Base-by-base conservation (phyloP, 2,888 invertebrate species). In the Ennomos quercinarius region DNA sequence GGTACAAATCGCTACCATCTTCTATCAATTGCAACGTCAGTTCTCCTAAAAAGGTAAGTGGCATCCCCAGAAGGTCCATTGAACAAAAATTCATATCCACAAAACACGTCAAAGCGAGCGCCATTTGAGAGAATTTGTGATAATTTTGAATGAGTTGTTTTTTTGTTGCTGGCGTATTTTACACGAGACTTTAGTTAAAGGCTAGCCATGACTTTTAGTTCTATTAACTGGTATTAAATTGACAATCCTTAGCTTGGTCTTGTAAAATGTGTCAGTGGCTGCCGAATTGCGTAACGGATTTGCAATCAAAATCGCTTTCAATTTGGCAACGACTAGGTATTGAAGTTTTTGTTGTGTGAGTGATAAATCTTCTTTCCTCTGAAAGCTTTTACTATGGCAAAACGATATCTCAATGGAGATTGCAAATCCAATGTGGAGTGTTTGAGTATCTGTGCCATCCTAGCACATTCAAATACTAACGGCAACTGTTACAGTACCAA, bases 1-100 rank as follows among this genome's bases (percentile, higher is more conserved):
- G 93, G 1, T 93, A 93, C 79, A 93, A 93, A 64, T 93, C 93
- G 0, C 77, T 93, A n/a, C 93, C 93, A 9, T 93, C 93, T 1
- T 91, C 90, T 10, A 93, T 93, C 53, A 93, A 91, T 73, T 89
- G 85, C 70, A 89, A 80, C 63, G 75, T 75, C 4, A 67, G 70
- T 52, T 86, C 91, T 38, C 87, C 91, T 3, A 91, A 88, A 67
- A 91, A 89, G 73, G 82, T 89, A 52, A 93, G 93, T 72, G 93
- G 93, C 37, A 93, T 93, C 61, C 93, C 93, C 10, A 75, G 93
- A 67, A 80, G 93, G 70, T 91, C 93, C 27, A 80, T 91, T 58
- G 92, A 93, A 66, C 89, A 90, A 67, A 91, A 87, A 76, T 90
- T 91, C 68, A 78, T 89, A 64, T 77, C 89, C 52, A 83, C 89